These are phyloP conservation scores for Formica selysi DNA, from an alignment of 1,140 invertebrate species.

Conservation along the genomic window DNA sequence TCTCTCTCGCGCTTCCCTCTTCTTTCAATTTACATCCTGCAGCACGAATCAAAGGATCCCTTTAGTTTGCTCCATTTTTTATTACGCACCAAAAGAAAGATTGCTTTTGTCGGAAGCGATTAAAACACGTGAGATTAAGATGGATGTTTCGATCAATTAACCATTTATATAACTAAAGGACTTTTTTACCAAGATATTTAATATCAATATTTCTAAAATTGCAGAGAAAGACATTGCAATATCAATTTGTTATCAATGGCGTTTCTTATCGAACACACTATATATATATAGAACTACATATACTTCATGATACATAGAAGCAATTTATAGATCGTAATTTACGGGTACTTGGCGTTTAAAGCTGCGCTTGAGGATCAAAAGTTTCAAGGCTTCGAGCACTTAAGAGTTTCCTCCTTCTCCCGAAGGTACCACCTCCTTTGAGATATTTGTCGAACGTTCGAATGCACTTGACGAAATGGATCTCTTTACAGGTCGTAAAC, in stretches of 20 bases:
- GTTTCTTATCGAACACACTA: background rate
- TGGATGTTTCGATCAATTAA: background rate
- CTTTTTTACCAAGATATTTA: background rate
- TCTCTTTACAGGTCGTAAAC: conserved; percentile 75
- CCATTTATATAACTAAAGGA: background rate
- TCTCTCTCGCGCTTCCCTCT: conserved; percentile 11
- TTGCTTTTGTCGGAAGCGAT: background rate
- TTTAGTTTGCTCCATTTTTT: conserved; percentile 59
- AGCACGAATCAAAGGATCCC: conserved; percentile 61
- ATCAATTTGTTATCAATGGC: conserved; percentile 5
- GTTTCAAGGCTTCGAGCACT: conserved; percentile 65
- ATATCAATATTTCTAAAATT: background rate
- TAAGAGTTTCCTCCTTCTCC: conserved; percentile 69
- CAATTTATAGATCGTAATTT: conserved; percentile 67
- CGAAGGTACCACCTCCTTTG: conserved; percentile 62
- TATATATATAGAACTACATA: background rate
- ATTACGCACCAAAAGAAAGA: conserved; percentile 5
- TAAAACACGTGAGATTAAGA: background rate
- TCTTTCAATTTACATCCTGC: conserved; percentile 40
- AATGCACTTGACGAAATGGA: conserved; percentile 76
- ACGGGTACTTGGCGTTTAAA: conserved; percentile 52
- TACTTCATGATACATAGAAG: conserved; percentile 21
- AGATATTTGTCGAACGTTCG: conserved; percentile 76
- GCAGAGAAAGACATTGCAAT: background rate
- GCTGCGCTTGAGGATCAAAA: conserved; percentile 53